Evolutionary conservation across 2,888 invertebrate genomes (phyloP), one percentile per base, ranked within the genome.

Genomic region (Leucozona laternaria): DNA sequence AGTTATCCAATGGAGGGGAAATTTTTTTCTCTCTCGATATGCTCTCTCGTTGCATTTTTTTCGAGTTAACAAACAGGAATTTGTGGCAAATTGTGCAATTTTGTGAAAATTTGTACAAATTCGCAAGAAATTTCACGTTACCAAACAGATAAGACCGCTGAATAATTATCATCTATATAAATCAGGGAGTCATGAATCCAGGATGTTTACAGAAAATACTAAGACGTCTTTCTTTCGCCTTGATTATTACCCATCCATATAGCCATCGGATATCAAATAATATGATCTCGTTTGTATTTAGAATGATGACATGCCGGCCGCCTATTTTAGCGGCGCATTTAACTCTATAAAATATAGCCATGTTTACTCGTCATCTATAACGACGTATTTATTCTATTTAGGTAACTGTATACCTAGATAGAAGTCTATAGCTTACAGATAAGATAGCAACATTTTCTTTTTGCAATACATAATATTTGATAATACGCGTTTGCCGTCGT

Each of bases 231-330:
- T 48, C 31, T 15, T 43, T 62, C 17, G 10, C n/a, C 64, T 81
- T 70, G 77, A 81, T 73, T 78, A 60, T n/a, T 45, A 45, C 6
- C 37, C 11, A 13, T 13, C 1, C 2, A 8, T 3, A 80, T 68
- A n/a, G n/a, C 80, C 58, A 60, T 75, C 85, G 55, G 68, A 85
- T 76, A 68, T 80, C 73, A 73, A n/a, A 53, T 50, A 68, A 53
- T 55, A 73, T 68, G 85, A 86, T 78, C 85, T 78, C 55, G 85
- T 78, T 73, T 81, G 81, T 81, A n/a, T n/a, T n/a, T n/a, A 62
- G 50, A 31, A 17, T 68, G 68, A 50, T 66, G 53, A 53, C 15
- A 66, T 60, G 57, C 78, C 85, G 85, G 57, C 78, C 85, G 85
- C 78, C 68, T 78, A 70, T 70, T 70, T 86, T 13, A 62, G 57